A percentile compares a stretch with the other conserved stretches of the same genome.
Conservation (phyloP, 2,888 invertebrate species). For the Thereva unica region DNA sequence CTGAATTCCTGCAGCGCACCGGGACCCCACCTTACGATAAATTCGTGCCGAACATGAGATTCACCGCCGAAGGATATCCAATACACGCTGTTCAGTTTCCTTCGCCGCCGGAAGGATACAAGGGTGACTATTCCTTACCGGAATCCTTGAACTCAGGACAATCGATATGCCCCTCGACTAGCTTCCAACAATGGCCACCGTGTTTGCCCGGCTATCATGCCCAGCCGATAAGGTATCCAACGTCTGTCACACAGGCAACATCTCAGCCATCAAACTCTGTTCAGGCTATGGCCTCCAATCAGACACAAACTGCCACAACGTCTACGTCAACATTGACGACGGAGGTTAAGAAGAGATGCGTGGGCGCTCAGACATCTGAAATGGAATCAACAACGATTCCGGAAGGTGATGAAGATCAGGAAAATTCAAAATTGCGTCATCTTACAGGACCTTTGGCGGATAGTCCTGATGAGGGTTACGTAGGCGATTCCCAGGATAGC, state of each 20-base stretch:
- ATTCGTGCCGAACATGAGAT: conserved; percentile 66
- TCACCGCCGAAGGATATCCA: conserved; percentile 81
- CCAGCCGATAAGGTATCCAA: conserved; percentile 53
- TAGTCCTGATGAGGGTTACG: conserved; percentile 87
- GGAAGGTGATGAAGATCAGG: conserved; percentile 58
- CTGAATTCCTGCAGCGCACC: conserved; percentile 66
- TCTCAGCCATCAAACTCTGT: conserved; percentile 21
- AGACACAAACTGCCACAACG: conserved; percentile 43
- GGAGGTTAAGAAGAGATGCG: conserved; percentile 60
- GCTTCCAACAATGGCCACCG: conserved; percentile 61
- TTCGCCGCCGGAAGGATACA: conserved; percentile 73
- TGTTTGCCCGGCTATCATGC: conserved; percentile 61
- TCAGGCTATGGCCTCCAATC: conserved; percentile 53
- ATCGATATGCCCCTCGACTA: conserved; percentile 49
- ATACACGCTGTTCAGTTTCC: conserved; percentile 63
- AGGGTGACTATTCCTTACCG: conserved; percentile 63
- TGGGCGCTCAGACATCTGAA: conserved; percentile 65
- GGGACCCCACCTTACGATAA: conserved; percentile 61
- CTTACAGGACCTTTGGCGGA: conserved; percentile 65
- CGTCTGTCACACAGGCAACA: conserved; percentile 43
- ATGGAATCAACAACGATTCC: conserved; percentile 58
- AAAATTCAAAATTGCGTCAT: conserved; percentile 61
- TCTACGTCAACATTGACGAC: conserved; percentile 53
- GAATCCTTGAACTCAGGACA: conserved; percentile 37
- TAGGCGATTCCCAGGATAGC: conserved; percentile 71